A percentile compares a stretch with the other conserved stretches of the same genome.
Evolutionary conservation across 2,888 invertebrate genomes (phyloP).

Genomic region (Ischnus inquisitorius): DNA sequence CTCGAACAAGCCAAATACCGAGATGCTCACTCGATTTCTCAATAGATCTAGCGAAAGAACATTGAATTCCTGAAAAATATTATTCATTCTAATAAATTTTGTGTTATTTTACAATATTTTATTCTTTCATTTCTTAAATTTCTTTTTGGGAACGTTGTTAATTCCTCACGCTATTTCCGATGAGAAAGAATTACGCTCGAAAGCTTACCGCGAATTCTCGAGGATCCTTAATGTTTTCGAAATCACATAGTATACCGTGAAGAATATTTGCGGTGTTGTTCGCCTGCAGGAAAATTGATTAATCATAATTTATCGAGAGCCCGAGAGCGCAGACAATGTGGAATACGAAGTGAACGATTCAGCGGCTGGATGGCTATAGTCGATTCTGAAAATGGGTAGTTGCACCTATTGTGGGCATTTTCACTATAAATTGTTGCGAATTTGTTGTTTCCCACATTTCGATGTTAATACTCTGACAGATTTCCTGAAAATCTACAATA

Average conservation of each 20-base stretch:
- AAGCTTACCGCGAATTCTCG: conserved; percentile 27
- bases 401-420: too few relatives aligned
- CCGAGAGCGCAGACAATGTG: not conserved
- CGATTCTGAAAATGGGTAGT: too few relatives aligned
- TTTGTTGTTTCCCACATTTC: too few relatives aligned
- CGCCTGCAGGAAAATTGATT: conserved; percentile 15
- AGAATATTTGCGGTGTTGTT: conserved; percentile 45
- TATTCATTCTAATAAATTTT: too few relatives aligned
- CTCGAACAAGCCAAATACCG: conserved; percentile 12
- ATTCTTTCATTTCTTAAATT: not conserved
- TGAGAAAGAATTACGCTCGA: not conserved
- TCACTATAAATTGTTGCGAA: too few relatives aligned
- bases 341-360: not conserved
- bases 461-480: too few relatives aligned
- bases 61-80: conserved; percentile 15
- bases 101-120: too few relatives aligned
- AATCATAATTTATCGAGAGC: not conserved
- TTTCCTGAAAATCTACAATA: too few relatives aligned
- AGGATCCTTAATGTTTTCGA: not conserved
- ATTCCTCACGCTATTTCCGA: not conserved
- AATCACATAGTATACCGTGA: conserved; percentile 26
- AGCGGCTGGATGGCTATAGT: not conserved
- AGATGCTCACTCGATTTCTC: conserved; percentile 16
- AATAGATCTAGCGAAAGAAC: conserved; percentile 32
- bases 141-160: too few relatives aligned